Base-by-base conservation (phyloP, 2,113 vertebrate species). In the Callaeas wilsoni region DNA sequence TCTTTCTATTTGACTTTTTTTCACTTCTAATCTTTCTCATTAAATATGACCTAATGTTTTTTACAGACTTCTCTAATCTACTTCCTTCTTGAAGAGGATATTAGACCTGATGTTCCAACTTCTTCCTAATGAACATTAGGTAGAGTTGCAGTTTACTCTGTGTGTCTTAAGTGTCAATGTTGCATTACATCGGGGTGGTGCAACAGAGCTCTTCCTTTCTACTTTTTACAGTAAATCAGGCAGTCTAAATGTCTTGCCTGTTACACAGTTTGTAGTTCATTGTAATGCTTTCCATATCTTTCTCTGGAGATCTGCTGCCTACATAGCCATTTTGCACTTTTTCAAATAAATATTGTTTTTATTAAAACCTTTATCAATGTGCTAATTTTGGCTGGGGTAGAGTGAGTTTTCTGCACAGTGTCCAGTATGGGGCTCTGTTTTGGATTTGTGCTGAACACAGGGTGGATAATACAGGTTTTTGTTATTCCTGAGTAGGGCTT, bases 111-210 rank as follows among this genome's bases (percentile, higher is more conserved):
- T n/a, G 19, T 44, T 76, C 37, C 55, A 83, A 39, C 23, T 65
- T 84, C 19, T 4, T 39, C 22, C 18, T 87, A 77, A 88, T 3
- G 8, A 86, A 5, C 25, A 11, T 8, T 57, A 68, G 80, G 30
- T 4, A 88, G 46, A 27, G 7, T 5, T 56, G 11, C 46, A 44
- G 12, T 68, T 86, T 73, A 77, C 7, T 76, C 29, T 44, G 8
- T 33, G 14, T 47, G 6, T 46, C 13, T 68, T 47, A 69, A 87
- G 4, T 27, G 25, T 71, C 52, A 71, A 39, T 63, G 71, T 1
- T 55, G 22, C 10, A 18, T 63, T 71, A 50, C 16, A 20, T 4
- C 0, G 0, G 6, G 2, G 7, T 52, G 13, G 13, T 46, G 23
- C 71, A 87, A 67, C 1, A 64, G 30, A 79, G 35, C 9, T 12